Evolutionary conservation across 2,113 vertebrate genomes (phyloP).

Genomic region (Colistium nudipinnis): DNA sequence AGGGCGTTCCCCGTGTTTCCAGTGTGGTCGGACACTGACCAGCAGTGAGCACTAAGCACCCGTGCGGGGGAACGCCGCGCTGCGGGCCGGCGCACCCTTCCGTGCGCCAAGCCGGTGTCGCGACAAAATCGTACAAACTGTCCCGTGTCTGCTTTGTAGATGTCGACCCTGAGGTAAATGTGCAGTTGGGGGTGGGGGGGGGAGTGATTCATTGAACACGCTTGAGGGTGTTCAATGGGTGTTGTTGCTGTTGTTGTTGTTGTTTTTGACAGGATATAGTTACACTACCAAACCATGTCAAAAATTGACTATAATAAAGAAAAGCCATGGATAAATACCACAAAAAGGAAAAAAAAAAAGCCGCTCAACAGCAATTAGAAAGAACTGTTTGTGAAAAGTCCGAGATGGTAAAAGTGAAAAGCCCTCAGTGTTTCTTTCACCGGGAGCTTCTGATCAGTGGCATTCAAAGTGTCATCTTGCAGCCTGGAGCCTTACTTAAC

Average conservation of each 20-base stretch:
- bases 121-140: slow-evolving; percentile 68
- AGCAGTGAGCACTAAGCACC: slow-evolving; percentile 72
- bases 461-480: slow-evolving; percentile 70
- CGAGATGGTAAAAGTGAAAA: slow-evolving; percentile 40
- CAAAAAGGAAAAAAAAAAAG: no score
- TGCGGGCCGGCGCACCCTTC: slow-evolving; percentile 41
- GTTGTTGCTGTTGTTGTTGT: background rate
- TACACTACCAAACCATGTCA: slow-evolving; percentile 52
- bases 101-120: slow-evolving; percentile 49
- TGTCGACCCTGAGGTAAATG: slow-evolving; percentile 80
- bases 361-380: slow-evolving; percentile 53
- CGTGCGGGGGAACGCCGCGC: slow-evolving; percentile 51
- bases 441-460: slow-evolving; percentile 60
- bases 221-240: slow-evolving; percentile 42
- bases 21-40: slow-evolving; percentile 74
- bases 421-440: slow-evolving; percentile 45
- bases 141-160: slow-evolving; percentile 66
- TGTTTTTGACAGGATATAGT: slow-evolving; percentile 40
- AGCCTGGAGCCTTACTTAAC: slow-evolving; percentile 65
- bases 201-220: slow-evolving; percentile 60
- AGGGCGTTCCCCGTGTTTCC: slow-evolving; percentile 59
- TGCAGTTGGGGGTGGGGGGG: slow-evolving; percentile 70
- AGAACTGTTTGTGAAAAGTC: slow-evolving; percentile 26
- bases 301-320: slow-evolving; percentile 32
- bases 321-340: slow-evolving; percentile 14